Conservation (phyloP, 2,797 vertebrate species). For the Echiichthys vipera region DNA sequence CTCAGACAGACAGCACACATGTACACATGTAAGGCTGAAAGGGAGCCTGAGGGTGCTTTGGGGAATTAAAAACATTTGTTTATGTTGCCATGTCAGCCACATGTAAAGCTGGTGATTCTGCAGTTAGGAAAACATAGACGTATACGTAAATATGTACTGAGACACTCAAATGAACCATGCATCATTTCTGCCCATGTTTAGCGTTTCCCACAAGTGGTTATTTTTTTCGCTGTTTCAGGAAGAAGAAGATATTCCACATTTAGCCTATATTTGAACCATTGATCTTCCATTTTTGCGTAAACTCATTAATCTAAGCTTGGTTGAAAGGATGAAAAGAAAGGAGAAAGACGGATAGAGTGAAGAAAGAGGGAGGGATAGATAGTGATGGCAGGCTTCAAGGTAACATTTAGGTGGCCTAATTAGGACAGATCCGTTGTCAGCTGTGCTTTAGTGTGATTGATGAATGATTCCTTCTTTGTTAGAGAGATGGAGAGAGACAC, state of each 20-base stretch:
- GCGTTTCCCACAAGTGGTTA: neutral
- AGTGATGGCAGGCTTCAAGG: conserved; percentile 80
- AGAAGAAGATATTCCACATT: conserved; percentile 19
- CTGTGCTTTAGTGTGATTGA: conserved; percentile 87
- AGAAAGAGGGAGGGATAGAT: conserved; percentile 49
- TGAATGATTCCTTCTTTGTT: conserved; percentile 87
- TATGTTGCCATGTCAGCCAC: conserved; percentile 52
- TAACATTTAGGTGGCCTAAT: conserved; percentile 85
- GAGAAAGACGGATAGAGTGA: conserved; percentile 25
- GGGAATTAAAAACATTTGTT: conserved; percentile 62
- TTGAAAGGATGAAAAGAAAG: conserved; percentile 34
- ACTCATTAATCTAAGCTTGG: conserved; percentile 70
- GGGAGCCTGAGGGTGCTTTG: conserved; percentile 43
- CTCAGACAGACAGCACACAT: conserved; percentile 18
- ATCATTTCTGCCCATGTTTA: neutral
- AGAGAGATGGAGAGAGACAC: conserved; percentile 65
- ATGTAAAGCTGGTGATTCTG: conserved; percentile 51
- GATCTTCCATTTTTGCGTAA: conserved; percentile 36
- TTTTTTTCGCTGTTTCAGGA: conserved; percentile 1
- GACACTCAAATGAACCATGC: neutral
- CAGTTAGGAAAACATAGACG: conserved; percentile 45
- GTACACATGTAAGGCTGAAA: conserved; percentile 45
- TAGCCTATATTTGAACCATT: conserved; percentile 34
- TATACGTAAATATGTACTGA: conserved; percentile 41
- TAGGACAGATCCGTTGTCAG: conserved; percentile 84